Evolutionary conservation across 2,113 vertebrate genomes (phyloP).

Genomic region (Spilogale gracilis): DNA sequence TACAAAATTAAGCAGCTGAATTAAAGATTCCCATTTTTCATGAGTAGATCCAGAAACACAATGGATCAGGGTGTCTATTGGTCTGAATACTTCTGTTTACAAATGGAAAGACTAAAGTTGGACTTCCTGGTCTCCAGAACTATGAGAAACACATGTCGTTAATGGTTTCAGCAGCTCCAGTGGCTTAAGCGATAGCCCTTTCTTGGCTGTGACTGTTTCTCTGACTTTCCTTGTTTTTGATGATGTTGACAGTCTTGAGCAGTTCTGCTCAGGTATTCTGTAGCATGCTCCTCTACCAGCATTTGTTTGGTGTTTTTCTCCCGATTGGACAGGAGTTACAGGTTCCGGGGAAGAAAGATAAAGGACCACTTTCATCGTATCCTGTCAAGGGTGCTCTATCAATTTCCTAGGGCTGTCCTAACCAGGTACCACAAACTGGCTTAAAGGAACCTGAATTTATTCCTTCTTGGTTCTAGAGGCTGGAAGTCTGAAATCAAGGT

Average conservation of each 20-base stretch:
- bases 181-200: not conserved
- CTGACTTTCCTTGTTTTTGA: not conserved
- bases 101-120: not conserved
- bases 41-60: not conserved
- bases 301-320: not conserved
- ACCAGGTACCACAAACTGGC: not conserved
- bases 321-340: not conserved
- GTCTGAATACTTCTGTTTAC: not conserved
- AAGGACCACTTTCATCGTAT: not conserved
- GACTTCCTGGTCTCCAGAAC: not conserved
- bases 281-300: not conserved
- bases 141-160: not conserved
- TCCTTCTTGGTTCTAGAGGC: not conserved
- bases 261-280: not conserved
- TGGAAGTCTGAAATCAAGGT: not conserved
- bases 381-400: not conserved
- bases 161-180: not conserved
- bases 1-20: not conserved
- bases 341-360: not conserved
- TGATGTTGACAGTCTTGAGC: not conserved
- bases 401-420: not conserved
- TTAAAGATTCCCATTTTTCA: not conserved
- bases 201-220: not conserved
- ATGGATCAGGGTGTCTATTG: not conserved
- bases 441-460: not conserved